Evolutionary conservation across 2,113 vertebrate species (phyloP), one percentile per base, ranked within the genome.

Genomic region (Coreoperca whiteheadi): DNA sequence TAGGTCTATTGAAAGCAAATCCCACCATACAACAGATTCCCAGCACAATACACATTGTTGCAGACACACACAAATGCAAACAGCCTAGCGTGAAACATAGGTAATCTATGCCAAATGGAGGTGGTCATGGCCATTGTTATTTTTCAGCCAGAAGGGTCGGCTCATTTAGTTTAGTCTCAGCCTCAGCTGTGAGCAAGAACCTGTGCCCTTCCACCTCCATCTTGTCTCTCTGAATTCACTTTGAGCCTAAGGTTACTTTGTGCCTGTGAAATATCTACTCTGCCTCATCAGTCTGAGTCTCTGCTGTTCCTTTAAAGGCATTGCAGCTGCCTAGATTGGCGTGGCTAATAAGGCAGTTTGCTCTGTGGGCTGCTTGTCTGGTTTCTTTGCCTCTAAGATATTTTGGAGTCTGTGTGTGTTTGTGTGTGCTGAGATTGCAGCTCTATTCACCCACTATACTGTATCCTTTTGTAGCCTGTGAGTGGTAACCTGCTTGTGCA

Each of bases 301-400:
- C 68, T 9, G 56, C 74, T 66, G 75, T 15, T 77, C 75, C 48
- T 83, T 84, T 83, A 81, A 82, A 86, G 82, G 71, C 34, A 25
- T 21, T 23, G 48, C n/a, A 28, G 68, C 80, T 67, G 66, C 65
- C 6, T n/a, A 59, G 34, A 74, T 70, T 61, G 54, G 48, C 20
- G 2, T 0, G 0, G 76, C 68, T 77, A 83, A 89, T 77, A 73
- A 85, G 86, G 84, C 82, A 41, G 67, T 75, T 83, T 63, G 60
- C 82, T 85, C 68, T 46, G 50, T n/a, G 25, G 66, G 75, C 56
- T 71, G 80, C 74, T 81, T 78, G 71, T 88, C 87, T 87, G 68
- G 30, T 71, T 66, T 84, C 61, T 79, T 54, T 70, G 68, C 77
- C 82, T 75, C 81, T 50, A 65, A 73, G 77, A 76, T 86, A 4